Base-by-base conservation (phyloP, 2,113 vertebrate genomes). In the Lepisosteus oculatus region DNA sequence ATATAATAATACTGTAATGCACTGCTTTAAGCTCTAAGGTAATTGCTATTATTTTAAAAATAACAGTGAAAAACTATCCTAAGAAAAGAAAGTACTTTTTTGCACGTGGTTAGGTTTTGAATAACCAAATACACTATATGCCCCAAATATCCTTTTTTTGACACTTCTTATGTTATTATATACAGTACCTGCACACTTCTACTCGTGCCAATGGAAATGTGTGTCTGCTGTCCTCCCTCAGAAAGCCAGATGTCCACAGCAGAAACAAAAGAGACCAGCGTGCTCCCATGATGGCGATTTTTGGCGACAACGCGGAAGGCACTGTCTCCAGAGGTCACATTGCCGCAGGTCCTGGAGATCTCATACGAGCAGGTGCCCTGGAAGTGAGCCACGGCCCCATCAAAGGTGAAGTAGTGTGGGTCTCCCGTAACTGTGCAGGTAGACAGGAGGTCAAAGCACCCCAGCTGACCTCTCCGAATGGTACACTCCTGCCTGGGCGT, bases 301-400 rank as follows among this genome's bases (percentile, higher is more conserved):
- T 85, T 85, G 3, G 83, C 83, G 8, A 77, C 78, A 4, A 89
- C 76, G 0, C 56, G 75, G 68, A 90, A 92, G 61, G 72, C 69
- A 0, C 78, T 76, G 15, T 76, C 74, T 3, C 68, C 78, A 1
- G 45, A 59, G 3, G 11, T 12, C 0, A 75, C 42, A 8, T 4
- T 75, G 6, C 57, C 57, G 0, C 85, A 84, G 44, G 78, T 85
- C 62, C 84, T 76, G 4, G 85, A 3, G 12, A 94, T 76, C 70
- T 83, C 62, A 6, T 94, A 94, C 17, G 86, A 81, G n/a, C 93
- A 94, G 45, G 87, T 86, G 3, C 93, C 92, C 83, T 90, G 81
- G 59, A 92, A 87, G 80, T 92, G 86, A 15, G 82, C 78, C 54
- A 93, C 6, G 0, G 87, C 86, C 4, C 91, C 91, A 8, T 93